A percentile compares a stretch with the other conserved stretches of the same genome.
phyloP scores from a whole-genome alignment of 2,797 vertebrate species.

The Apodemus agrarius region DNA sequence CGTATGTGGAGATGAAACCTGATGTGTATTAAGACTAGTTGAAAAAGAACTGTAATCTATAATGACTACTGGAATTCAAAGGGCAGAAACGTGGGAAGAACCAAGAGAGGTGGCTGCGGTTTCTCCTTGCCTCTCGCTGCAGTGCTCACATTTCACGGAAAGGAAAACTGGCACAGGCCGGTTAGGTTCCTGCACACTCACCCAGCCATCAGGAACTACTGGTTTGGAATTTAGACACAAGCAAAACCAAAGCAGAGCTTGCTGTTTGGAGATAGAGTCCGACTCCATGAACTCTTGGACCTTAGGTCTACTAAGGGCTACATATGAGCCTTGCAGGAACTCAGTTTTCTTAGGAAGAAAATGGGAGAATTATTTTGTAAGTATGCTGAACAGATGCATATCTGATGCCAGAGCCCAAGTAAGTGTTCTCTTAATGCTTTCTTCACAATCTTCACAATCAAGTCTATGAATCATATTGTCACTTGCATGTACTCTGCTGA shows the following conservation, averaged over 20 bases:
- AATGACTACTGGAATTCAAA: background rate
- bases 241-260: background rate
- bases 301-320: background rate
- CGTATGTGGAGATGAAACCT: background rate
- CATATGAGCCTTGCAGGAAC: background rate
- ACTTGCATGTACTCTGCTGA: background rate
- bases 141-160: background rate
- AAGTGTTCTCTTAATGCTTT: background rate
- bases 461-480: background rate
- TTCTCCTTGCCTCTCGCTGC: background rate
- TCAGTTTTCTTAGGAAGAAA: constrained; percentile 1
- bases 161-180: background rate
- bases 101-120: background rate
- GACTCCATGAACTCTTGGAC: background rate
- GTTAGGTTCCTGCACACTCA: background rate
- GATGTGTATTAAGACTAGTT: background rate
- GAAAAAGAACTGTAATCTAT: background rate
- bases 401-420: background rate
- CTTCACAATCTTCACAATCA: background rate
- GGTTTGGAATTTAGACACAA: background rate
- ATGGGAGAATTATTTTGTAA: background rate
- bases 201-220: background rate
- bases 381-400: background rate
- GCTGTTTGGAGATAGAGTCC: background rate
- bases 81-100: background rate